Conservation (phyloP, 2,888 invertebrate species). For the Neoascia interrupta region DNA sequence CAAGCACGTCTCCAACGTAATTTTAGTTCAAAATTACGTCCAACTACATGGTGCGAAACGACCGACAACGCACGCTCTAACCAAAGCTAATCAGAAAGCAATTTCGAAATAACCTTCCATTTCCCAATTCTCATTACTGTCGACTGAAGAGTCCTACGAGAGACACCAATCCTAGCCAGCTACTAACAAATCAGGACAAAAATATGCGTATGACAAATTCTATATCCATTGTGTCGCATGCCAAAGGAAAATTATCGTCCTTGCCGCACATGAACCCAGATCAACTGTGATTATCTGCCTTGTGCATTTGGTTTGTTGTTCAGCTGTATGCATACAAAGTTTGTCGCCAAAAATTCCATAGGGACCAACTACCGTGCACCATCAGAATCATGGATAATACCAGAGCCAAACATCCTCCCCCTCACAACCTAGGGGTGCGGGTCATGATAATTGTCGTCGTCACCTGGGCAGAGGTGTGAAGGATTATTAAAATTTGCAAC, state of each 20-base stretch:
- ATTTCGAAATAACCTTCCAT: slow-evolving; percentile 59
- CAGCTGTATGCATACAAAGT: slow-evolving; percentile 19
- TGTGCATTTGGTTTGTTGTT: slow-evolving; percentile 25
- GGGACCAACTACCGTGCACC: slow-evolving; percentile 42
- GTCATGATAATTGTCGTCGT: no score
- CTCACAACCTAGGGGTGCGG: no score
- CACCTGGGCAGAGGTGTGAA: no score
- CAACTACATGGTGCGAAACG: slow-evolving; percentile 16
- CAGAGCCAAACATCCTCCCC: no score
- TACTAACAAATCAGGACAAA: slow-evolving; percentile 22
- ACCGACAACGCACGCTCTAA: slow-evolving; percentile 31
- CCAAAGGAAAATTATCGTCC: slow-evolving; percentile 45
- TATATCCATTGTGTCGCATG: slow-evolving; percentile 23
- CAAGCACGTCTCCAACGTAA: slow-evolving; percentile 47
- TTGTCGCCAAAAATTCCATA: slow-evolving; percentile 64
- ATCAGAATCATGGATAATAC: slow-evolving; percentile 33
- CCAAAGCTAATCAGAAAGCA: slow-evolving; percentile 70
- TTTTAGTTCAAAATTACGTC: slow-evolving; percentile 52
- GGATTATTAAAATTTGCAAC: slow-evolving; percentile 66
- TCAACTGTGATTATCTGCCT: slow-evolving; percentile 24
- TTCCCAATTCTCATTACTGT: slow-evolving; percentile 71
- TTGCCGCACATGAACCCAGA: slow-evolving; percentile 13
- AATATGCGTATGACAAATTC: slow-evolving; percentile 59
- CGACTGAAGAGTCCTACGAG: slow-evolving; percentile 38
- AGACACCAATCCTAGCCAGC: no score